phyloP scores from a whole-genome alignment of 64 coral and sea anemone species.

The Catalaphyllia jardinei region DNA sequence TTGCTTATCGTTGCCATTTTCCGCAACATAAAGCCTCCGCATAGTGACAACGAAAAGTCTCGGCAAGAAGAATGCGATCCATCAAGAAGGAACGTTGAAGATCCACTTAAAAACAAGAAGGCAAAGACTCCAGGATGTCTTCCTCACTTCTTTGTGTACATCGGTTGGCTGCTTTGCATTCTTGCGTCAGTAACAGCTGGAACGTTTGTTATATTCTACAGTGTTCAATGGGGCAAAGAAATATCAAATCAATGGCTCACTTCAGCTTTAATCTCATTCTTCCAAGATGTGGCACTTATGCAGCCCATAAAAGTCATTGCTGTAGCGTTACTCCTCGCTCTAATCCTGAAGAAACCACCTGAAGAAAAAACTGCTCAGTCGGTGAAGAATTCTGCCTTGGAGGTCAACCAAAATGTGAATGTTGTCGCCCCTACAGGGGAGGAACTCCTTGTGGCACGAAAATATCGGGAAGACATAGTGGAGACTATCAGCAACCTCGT shows the following conservation, averaged over 20 bases:
- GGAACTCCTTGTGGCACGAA: conserved; percentile 53
- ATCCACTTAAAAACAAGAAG: neutral
- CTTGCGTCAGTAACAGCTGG: conserved; percentile 53
- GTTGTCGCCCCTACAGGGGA: conserved; percentile 74
- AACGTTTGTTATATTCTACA: conserved; percentile 75
- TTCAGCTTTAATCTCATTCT: conserved; percentile 67
- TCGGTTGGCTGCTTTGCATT: conserved; percentile 77
- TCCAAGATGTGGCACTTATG: conserved; percentile 84
- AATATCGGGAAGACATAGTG: conserved; percentile 44
- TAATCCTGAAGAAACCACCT: conserved; percentile 83
- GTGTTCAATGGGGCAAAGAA: conserved; percentile 82
- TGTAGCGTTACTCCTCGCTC: conserved; percentile 63
- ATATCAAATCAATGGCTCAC: conserved; percentile 86
- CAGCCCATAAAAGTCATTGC: conserved; percentile 80
- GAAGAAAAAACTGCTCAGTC: conserved; percentile 74
- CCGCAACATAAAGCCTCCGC: conserved; percentile 44
- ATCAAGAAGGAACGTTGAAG: neutral
- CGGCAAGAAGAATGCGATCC: neutral
- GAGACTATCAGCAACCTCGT: conserved; percentile 59
- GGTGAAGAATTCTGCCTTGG: conserved; percentile 36
- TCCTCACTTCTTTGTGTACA: conserved; percentile 82
- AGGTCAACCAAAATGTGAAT: conserved; percentile 49
- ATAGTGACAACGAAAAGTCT: neutral
- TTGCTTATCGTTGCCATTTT: conserved; percentile 76
- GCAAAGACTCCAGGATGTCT: conserved; percentile 53